Conservation (phyloP, 2,797 vertebrate genomes). For the Ceryle rudis region DNA sequence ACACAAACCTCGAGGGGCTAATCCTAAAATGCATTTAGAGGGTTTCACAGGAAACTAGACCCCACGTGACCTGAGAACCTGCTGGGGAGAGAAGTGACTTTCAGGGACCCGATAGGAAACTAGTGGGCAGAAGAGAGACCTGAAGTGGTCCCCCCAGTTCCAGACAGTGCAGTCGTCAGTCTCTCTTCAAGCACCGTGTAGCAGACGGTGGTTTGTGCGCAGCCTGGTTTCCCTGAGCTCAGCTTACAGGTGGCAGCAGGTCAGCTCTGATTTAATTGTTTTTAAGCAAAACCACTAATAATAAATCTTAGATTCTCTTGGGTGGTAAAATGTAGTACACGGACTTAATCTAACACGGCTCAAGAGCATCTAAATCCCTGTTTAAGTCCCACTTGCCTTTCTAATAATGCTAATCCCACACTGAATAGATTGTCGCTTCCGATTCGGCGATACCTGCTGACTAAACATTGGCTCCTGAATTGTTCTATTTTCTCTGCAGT, state of each 20-base stretch:
- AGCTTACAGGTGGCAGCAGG: not conserved
- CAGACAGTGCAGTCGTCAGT: accelerated
- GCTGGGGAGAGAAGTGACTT: not conserved
- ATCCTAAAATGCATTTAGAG: not conserved
- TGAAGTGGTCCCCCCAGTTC: accelerated
- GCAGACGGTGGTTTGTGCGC: not conserved
- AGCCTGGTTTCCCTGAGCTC: accelerated
- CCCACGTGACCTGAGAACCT: not conserved
- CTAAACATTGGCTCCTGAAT: not conserved
- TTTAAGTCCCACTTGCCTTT: not conserved
- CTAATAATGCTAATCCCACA: not conserved
- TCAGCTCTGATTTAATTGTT: not conserved
- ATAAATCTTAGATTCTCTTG: not conserved
- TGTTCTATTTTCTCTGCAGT: not conserved
- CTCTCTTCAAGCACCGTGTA: accelerated
- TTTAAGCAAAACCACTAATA: not conserved
- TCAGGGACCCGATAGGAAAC: not conserved
- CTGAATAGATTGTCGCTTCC: not conserved
- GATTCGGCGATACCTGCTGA: not conserved
- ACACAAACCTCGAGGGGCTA: not conserved
- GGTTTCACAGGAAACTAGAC: not conserved
- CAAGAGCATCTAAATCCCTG: not conserved
- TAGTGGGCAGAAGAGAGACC: not conserved
- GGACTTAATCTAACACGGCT: not conserved
- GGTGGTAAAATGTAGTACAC: not conserved